Evolutionary conservation across 2,888 invertebrate genomes (phyloP), one percentile per base, ranked within the genome.

Genomic region (Nephrocerus scutellatus): DNA sequence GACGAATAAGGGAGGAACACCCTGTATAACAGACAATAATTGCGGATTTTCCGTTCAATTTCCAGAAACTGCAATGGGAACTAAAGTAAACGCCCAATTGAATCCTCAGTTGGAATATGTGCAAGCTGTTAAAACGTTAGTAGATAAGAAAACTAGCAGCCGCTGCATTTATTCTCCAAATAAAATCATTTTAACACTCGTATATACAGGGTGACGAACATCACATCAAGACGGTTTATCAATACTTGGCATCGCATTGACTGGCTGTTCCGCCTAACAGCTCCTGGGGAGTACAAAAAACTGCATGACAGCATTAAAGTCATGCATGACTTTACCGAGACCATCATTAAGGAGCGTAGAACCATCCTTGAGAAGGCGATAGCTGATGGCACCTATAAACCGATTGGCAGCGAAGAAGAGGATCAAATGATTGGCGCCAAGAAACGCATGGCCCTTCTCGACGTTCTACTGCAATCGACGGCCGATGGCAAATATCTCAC

Each of bases 81-180:
- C 57, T 5, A 60, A 57, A 36, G 50, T 62, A 4, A 47, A 63
- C 49, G 62, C 63, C 2, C 86, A 87, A 60, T 68, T 68, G 29
- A 68, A 80, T 55, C 70, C 72, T 3, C 72, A 80, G 33, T 77
- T 81, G 2, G 74, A 76, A 51, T 87, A 86, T 59, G 82, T 84
- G 0, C 69, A 74, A 52, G 77, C 80, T n/a, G 78, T 86, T 25
- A 74, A 76, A 57, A 72, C 71, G 82, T 83, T 68, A 55, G 55
- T 53, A n/a, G n/a, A 7, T 29, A 18, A 4, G 20, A 14, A n/a
- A n/a, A n/a, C n/a, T n/a, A n/a, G n/a, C n/a, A n/a, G n/a, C 4
- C 14, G 13, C 2, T 25, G 14, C 16, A 12, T 19, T 5, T 9
- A 30, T 29, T 21, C 12, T 25, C 19, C 13, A n/a, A 16, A 23